Conservation (phyloP, 1,140 invertebrate genomes). For the Andrena cerasifolii region DNA sequence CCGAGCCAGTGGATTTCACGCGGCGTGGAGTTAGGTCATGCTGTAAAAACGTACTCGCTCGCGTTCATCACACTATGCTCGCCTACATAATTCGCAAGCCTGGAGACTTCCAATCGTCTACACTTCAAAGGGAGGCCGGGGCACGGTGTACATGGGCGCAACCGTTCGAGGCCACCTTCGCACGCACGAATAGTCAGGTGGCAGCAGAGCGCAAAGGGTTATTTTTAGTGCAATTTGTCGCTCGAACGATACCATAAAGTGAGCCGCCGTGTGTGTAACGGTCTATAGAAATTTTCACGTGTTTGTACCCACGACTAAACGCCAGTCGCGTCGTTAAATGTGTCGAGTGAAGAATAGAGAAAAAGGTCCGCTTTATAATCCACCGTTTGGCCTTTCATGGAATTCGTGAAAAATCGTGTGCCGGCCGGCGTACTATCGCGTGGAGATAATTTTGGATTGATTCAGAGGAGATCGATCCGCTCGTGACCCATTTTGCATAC, state of each 20-base stretch:
- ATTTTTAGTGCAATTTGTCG: constrained; percentile 81
- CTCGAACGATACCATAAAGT: constrained; percentile 78
- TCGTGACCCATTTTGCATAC: no score
- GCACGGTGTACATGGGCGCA: constrained; percentile 49
- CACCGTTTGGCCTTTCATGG: constrained; percentile 16
- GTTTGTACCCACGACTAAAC: constrained; percentile 53
- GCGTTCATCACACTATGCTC: constrained; percentile 27
- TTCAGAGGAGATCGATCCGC: neutral
- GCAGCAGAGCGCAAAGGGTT: constrained; percentile 74
- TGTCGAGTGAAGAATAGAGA: constrained; percentile 32
- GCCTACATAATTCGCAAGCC: constrained; percentile 56
- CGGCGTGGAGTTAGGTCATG: constrained; percentile 58
- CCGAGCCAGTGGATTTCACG: no score
- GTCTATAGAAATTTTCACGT: constrained; percentile 59
- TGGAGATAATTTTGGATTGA: neutral
- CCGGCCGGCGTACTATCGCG: no score
- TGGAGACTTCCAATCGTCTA: constrained; percentile 59
- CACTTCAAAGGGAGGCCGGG: constrained; percentile 70
- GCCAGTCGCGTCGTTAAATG: constrained; percentile 57
- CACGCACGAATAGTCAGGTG: constrained; percentile 72
- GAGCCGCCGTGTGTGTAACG: constrained; percentile 43
- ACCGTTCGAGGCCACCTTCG: constrained; percentile 67
- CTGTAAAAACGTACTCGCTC: constrained; percentile 50
- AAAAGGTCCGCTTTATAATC: constrained; percentile 30
- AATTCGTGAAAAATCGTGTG: neutral